These are phyloP conservation scores for Penaeus japonicus DNA, from an alignment of 1,140 invertebrate species.

Conservation along the genomic window DNA sequence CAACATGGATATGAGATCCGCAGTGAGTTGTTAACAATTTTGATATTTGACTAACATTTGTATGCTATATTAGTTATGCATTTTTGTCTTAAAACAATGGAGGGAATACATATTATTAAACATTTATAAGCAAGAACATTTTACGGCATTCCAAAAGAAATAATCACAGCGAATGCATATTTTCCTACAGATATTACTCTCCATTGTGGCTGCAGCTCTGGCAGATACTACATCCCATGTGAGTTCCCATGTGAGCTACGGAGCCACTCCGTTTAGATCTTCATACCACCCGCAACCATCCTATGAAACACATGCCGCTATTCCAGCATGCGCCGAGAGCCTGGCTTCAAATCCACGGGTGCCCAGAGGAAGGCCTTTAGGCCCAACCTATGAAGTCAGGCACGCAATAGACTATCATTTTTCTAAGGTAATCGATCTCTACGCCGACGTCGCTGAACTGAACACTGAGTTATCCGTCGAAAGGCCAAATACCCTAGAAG, in stretches of 20 bases:
- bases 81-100: no score
- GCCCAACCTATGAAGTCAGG: constrained; percentile 54
- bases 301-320: background rate
- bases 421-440: constrained; percentile 32
- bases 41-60: no score
- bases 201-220: background rate
- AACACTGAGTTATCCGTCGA: constrained; percentile 26
- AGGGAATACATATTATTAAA: no score
- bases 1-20: no score
- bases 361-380: constrained; percentile 49
- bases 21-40: no score
- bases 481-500: constrained; percentile 24
- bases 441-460: constrained; percentile 33
- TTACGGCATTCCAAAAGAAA: no score
- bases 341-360: constrained; percentile 26
- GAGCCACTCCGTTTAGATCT: no score
- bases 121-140: no score
- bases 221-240: background rate
- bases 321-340: constrained; percentile 59
- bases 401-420: constrained; percentile 30
- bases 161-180: no score
- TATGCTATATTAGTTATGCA: no score
- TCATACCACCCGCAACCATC: background rate
- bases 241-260: background rate
- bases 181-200: background rate